Conservation (phyloP, 1,140 invertebrate species). For the Drosophila kanapiae region DNA sequence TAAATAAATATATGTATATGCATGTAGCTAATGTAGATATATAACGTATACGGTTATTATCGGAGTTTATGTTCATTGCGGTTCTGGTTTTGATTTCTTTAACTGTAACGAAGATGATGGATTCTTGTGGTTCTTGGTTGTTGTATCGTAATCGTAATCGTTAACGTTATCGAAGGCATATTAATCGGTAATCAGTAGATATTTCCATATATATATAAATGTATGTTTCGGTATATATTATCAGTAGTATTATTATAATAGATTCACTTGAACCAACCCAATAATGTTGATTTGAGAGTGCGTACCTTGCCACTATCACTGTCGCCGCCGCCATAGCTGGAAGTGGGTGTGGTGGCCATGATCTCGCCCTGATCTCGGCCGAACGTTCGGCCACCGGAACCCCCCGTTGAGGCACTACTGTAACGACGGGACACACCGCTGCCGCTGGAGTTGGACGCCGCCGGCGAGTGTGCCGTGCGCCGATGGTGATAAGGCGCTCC, state of each 20-base stretch:
- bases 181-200: constrained; percentile 73
- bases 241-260: constrained; percentile 73
- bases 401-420: constrained; percentile 71
- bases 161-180: constrained; percentile 70
- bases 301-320: constrained; percentile 89
- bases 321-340: constrained; percentile 83
- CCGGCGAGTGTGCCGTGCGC: constrained; percentile 37
- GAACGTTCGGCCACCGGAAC: constrained; percentile 42
- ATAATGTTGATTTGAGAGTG: constrained; percentile 88
- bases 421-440: constrained; percentile 66
- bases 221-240: constrained; percentile 68
- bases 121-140: constrained; percentile 54
- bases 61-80: constrained; percentile 13
- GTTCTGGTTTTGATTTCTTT: constrained; percentile 38
- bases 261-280: constrained; percentile 88
- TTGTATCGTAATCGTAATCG: constrained; percentile 56
- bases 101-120: constrained; percentile 50
- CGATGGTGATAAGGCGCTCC: constrained; percentile 38
- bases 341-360: constrained; percentile 83
- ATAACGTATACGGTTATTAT: constrained; percentile 61
- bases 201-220: constrained; percentile 55
- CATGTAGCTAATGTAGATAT: constrained; percentile 41
- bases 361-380: constrained; percentile 56
- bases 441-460: constrained; percentile 23
- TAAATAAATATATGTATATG: constrained; percentile 51